These are phyloP conservation scores for Mastomys coucha DNA, from an alignment of 2,113 vertebrate species.

Conservation along the genomic window DNA sequence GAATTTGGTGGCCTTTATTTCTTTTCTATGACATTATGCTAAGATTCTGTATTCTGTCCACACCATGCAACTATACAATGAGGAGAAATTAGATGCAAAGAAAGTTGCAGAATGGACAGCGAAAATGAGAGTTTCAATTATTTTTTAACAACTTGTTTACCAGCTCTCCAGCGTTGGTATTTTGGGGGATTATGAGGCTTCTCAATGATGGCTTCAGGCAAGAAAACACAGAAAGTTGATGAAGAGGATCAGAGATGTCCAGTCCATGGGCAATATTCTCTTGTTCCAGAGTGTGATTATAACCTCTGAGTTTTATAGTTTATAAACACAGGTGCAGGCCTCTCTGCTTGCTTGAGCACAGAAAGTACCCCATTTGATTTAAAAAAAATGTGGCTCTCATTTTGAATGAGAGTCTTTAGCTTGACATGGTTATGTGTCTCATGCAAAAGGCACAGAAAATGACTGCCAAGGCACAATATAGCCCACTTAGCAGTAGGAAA, in stretches of 20 bases:
- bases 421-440: background rate
- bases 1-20: conserved; percentile 14
- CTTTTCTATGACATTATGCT: background rate
- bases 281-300: conserved; percentile 31
- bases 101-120: conserved; percentile 59
- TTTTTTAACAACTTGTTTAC: conserved; percentile 77
- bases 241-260: conserved; percentile 38
- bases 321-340: conserved; percentile 67
- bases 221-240: conserved; percentile 67
- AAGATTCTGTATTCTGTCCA: background rate
- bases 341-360: conserved; percentile 51
- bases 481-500: background rate
- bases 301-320: conserved; percentile 41
- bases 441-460: conserved; percentile 27
- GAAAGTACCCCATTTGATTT: conserved; percentile 62
- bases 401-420: conserved; percentile 49
- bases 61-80: background rate
- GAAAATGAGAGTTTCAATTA: conserved; percentile 67
- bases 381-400: conserved; percentile 13
- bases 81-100: conserved; percentile 56
- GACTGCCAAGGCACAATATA: background rate
- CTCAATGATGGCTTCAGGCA: conserved; percentile 65
- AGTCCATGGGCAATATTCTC: conserved; percentile 36
- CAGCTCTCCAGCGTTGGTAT: conserved; percentile 31
- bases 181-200: conserved; percentile 55